Evolutionary conservation across 1,140 invertebrate genomes (phyloP), one percentile per base, ranked within the genome.

Genomic region (Eumaeus atala): DNA sequence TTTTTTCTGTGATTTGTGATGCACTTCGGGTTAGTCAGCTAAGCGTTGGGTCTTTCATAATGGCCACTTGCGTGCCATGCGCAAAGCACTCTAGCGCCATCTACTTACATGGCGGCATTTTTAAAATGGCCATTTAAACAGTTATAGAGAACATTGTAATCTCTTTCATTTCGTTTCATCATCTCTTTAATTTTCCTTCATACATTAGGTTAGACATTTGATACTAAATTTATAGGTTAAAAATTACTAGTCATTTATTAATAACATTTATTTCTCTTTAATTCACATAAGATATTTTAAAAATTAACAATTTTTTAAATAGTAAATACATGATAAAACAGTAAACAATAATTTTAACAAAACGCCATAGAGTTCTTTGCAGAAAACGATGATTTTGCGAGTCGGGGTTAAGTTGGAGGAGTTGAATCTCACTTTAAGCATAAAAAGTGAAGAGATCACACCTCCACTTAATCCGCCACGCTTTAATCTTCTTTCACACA

Each of bases 401-500:
- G 71, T 79, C 70, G 75, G 86, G 82, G 76, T 86, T 88, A 87
- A 88, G 86, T 88, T 88, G 86, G 87, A 88, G 87, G 87, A 88
- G 87, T 88, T 88, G 87, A 88, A 88, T 88, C 87, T 88, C 87
- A 88, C 87, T 88, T 88, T 86, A 82, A 76, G 50, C 62, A 83
- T 69, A 78, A 82, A 88, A 88, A 88, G 87, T 88, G 87, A 88
- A 88, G 87, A 88, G 86, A 88, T 88, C 87, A 88, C 85, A 86
- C 87, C 87, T 88, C 87, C 87, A 88, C 87, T 88, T 88, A 82
- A 80, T 80, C 81, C 84, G 72, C 78, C 60, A 79, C 82, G 84
- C 85, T 44, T 28, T 28, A 28, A 42, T 48, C 36, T 59, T 44
- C 42, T 50, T 52, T 54, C 48, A 50, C 53, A 48, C 42, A 14